Evolutionary conservation across 2,888 invertebrate genomes (phyloP).

Genomic region (Macrosiphum euphorbiae): DNA sequence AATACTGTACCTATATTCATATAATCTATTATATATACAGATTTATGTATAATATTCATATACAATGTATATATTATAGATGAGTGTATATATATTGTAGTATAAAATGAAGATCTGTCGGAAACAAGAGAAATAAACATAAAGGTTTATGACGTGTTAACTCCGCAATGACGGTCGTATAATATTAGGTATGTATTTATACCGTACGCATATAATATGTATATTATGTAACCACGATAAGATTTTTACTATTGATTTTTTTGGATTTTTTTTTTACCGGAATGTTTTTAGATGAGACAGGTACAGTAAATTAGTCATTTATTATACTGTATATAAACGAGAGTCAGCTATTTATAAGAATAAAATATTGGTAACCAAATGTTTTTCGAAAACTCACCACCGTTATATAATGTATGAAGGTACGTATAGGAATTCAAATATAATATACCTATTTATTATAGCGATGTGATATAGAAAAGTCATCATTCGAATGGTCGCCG

Average conservation of each 20-base stretch:
- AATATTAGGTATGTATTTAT: neutral
- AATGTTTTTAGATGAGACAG: slow-evolving; percentile 14
- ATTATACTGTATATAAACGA: slow-evolving; percentile 33
- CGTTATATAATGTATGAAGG: too few relatives aligned
- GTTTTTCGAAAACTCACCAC: neutral
- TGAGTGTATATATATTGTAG: neutral
- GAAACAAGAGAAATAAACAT: slow-evolving; percentile 56
- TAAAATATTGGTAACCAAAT: neutral
- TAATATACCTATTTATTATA: neutral
- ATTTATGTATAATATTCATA: neutral
- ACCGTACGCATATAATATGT: neutral
- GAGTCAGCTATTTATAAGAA: neutral
- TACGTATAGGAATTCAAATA: neutral
- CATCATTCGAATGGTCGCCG: neutral
- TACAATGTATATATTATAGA: neutral
- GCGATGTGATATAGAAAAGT: neutral
- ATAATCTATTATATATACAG: neutral
- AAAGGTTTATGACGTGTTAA: slow-evolving; percentile 56
- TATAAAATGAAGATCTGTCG: slow-evolving; percentile 45
- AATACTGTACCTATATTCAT: neutral
- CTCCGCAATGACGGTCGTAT: slow-evolving; percentile 34
- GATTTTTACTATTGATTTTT: slow-evolving; percentile 53
- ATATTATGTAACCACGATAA: neutral
- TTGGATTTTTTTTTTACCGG: neutral
- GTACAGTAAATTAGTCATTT: slow-evolving; percentile 43